Base-by-base conservation (phyloP, 2,888 invertebrate species). In the Chrysina gloriosa region DNA sequence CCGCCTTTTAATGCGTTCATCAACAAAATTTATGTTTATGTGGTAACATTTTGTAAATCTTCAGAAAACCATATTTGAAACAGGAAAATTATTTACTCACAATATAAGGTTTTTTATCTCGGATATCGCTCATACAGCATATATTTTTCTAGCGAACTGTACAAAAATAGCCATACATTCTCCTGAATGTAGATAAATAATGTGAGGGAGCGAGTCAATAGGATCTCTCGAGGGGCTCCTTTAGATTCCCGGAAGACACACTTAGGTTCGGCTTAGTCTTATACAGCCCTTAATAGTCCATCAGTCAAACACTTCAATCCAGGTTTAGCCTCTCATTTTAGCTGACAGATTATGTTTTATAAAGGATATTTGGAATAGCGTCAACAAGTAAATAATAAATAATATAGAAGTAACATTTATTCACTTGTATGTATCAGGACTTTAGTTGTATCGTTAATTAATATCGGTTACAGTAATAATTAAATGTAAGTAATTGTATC, bases 151-250 rank as follows among this genome's bases (percentile, higher is more conserved):
- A 39, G 39, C 11, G 25, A 23, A 58, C 25, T 58, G 58, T 58
- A 58, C 58, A 14, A n/a, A 58, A 58, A 58, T 58, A 58, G 39
- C 39, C 39, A 39, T 58, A 25, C 58, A 58, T 58, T 58, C 58
- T 21, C 58, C 7, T 25, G 58, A 39, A 58, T 58, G 42, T 58
- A 58, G 58, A 58, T 58, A 58, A 58, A 58, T 58, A 58, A 58
- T 58, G 58, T 58, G 58, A 58, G 58, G 58, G 58, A 39, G 96
- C 84, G 96, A 97, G 84, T 92, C 92, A 82, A 90, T 67, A 73
- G 70, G 48, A 66, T 69, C 72, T n/a, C n/a, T 71, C 72, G 19
- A 58, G 66, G 66, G 71, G 64, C 67, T 70, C 70, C 67, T 71
- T 70, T 68, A 68, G 63, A 63, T 42, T 70, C 73, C 70, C 70